Conservation (phyloP, 2,888 invertebrate species). For the Oxytorus armatus region DNA sequence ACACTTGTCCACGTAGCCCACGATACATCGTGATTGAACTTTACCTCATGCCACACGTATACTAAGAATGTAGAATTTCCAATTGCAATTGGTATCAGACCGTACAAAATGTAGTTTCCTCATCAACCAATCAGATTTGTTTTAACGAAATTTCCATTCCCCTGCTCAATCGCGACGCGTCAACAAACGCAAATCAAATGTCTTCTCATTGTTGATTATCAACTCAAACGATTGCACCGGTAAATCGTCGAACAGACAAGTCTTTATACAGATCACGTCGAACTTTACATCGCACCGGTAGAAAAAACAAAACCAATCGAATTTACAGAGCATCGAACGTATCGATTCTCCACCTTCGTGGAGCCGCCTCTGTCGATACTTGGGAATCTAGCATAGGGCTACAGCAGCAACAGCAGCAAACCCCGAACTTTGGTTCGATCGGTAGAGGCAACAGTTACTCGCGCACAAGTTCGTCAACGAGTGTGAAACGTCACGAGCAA, state of each 20-base stretch:
- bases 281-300: background rate
- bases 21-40: no score
- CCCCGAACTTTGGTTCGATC: conserved; percentile 67
- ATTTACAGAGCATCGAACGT: conserved; percentile 86
- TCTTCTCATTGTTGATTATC: background rate
- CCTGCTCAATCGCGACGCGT: no score
- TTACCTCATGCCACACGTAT: background rate
- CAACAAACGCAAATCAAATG: background rate
- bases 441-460: conserved; percentile 70
- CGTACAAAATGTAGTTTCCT: no score
- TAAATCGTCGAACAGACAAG: no score
- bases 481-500: conserved; percentile 77
- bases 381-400: conserved; percentile 85
- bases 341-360: conserved; percentile 86
- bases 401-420: conserved; percentile 65
- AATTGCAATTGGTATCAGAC: background rate
- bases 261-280: background rate
- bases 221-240: background rate
- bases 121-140: no score
- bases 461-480: conserved; percentile 78
- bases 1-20: no score
- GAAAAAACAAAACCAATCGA: background rate
- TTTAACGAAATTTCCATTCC: no score
- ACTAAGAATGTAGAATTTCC: conserved; percentile 2
- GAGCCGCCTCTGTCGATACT: conserved; percentile 86